phyloP scores from a whole-genome alignment of 2,888 invertebrate genomes.

The Eretmocerus hayati region DNA sequence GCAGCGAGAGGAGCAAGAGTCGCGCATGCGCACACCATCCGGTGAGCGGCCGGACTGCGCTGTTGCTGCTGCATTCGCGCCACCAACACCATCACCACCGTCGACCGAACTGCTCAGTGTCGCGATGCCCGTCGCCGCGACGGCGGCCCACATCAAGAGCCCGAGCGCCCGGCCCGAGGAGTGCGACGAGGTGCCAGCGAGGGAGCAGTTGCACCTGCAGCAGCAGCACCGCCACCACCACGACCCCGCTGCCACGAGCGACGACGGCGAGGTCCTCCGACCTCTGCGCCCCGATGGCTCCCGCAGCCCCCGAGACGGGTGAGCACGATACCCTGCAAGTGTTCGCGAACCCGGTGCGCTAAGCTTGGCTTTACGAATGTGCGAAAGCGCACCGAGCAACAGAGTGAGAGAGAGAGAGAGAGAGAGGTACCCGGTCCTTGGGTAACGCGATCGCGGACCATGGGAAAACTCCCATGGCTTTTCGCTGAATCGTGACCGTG shows the following conservation, averaged over 20 bases:
- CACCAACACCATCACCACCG: conserved; percentile 18
- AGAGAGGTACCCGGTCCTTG: no score
- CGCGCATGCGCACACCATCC: conserved; percentile 8
- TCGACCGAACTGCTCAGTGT: conserved; percentile 35
- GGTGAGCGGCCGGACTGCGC: conserved; percentile 19
- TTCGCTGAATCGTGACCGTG: no score
- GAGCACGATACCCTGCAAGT: neutral
- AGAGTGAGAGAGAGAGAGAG: no score
- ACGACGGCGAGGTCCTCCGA: neutral
- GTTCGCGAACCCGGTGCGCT: no score
- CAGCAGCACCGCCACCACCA: no score
- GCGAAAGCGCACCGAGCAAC: no score
- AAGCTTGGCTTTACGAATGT: no score
- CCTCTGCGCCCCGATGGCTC: neutral
- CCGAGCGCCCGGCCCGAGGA: conserved; percentile 10
- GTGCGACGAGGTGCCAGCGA: neutral
- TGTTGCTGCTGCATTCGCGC: conserved; percentile 5
- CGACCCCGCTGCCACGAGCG: neutral
- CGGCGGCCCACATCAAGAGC: conserved; percentile 35
- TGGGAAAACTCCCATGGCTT: no score
- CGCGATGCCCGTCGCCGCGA: conserved; percentile 43
- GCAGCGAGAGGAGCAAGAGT: conserved; percentile 24
- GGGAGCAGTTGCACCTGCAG: neutral
- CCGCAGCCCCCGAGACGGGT: neutral
- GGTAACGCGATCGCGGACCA: no score